Base-by-base conservation (phyloP, 1,140 invertebrate genomes). In the Mactra quadrangularis region DNA sequence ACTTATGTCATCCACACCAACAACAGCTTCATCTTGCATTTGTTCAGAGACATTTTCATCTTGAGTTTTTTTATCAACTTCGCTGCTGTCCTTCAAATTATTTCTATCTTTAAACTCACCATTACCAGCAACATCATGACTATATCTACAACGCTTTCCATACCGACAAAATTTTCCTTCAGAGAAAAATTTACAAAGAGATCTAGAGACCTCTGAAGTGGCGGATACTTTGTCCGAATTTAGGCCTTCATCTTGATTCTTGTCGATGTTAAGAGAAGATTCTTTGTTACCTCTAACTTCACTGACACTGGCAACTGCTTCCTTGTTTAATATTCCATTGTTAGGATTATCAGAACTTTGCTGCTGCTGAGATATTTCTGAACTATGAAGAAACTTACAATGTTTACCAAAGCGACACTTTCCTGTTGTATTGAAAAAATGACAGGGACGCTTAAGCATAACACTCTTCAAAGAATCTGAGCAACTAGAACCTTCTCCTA, bases 121-220 rank as follows among this genome's bases (percentile, higher is more conserved):
- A 15, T 35, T n/a, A 19, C 15, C 33, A 22, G 64, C 41, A 27
- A 41, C 27, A 29, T 60, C 57, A 68, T 89, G 87, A 19, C 66
- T 17, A 71, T 85, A 89, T 27, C 38, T 76, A 52, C 88, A 89
- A 19, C 72, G 57, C 0, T 41, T 85, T 52, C 85, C 83, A 82
- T 68, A 87, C 1, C 60, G 71, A 50, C 85, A 87, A 52, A 57
- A 70, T 27, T 83, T 60, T 11, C n/a, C 62, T 33, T 64, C 78
- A 13, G 45, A 35, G 79, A 62, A 87, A 59, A 74, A 83, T 52
- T 70, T 71, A 70, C 86, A 87, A 79, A 84, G 35, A 66, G 68
- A 79, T 41, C 60, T 71, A 62, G 83, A 85, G 76, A 84, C 45
- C 35, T 59, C 66, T 33, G n/a, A 22, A 4, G 17, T 13, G 45